Percentiles rank a stretch among this genome's conserved stretches.
Evolutionary conservation across 2,113 vertebrate species (phyloP).

Genomic region (Gadus chalcogrammus): DNA sequence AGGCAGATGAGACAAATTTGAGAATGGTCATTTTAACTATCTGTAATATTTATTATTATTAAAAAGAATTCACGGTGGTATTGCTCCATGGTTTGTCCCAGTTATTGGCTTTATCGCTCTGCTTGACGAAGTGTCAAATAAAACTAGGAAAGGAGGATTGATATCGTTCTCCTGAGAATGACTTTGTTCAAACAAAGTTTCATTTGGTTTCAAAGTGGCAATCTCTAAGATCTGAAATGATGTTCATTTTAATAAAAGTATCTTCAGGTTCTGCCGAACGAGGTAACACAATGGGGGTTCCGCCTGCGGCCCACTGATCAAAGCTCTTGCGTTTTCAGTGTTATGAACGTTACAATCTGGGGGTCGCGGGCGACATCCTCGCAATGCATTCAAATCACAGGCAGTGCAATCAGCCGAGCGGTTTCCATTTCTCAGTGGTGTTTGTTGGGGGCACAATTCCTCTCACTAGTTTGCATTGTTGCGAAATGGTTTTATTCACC

Average conservation of each 20-base stretch:
- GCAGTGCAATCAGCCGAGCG: too few relatives aligned
- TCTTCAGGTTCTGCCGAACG: neutral
- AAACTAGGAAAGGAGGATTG: slow-evolving; percentile 54
- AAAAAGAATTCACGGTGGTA: slow-evolving; percentile 64
- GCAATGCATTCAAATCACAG: too few relatives aligned
- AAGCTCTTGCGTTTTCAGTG: too few relatives aligned
- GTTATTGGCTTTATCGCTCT: slow-evolving; percentile 65
- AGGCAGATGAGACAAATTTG: slow-evolving; percentile 24
- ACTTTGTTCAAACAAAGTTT: neutral
- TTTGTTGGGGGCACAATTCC: too few relatives aligned
- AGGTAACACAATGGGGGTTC: too few relatives aligned
- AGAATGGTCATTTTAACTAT: slow-evolving; percentile 43
- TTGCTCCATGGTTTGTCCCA: slow-evolving; percentile 60
- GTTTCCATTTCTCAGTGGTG: too few relatives aligned
- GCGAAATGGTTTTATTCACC: too few relatives aligned
- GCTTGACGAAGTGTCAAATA: slow-evolving; percentile 65
- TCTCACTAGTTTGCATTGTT: too few relatives aligned
- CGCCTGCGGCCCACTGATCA: too few relatives aligned
- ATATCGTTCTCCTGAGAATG: neutral
- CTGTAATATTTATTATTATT: slow-evolving; percentile 60
- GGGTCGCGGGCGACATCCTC: too few relatives aligned
- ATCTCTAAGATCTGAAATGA: neutral
- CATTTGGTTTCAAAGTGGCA: neutral
- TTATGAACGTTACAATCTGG: too few relatives aligned
- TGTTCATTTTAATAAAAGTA: neutral